Conservation (phyloP, 2,888 invertebrate genomes). For the Tholera decimalis region DNA sequence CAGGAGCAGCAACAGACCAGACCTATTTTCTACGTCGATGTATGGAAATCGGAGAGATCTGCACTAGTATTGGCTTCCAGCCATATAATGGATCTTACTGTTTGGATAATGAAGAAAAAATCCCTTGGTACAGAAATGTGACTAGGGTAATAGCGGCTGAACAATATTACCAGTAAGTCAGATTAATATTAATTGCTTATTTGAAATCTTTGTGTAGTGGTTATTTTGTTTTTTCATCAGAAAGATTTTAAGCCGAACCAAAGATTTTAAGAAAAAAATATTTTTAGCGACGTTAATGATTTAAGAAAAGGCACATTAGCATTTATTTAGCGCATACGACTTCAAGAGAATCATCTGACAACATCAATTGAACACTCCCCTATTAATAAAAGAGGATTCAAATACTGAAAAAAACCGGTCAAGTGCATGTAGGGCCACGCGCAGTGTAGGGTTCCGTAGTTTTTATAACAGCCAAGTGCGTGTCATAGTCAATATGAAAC, state of each 20-base stretch:
- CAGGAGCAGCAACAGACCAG: conserved; percentile 74
- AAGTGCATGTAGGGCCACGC: too few species aligned
- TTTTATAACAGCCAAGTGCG: too few species aligned
- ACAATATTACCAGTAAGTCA: conserved; percentile 93
- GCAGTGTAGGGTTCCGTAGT: too few species aligned
- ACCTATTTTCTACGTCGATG: conserved; percentile 91
- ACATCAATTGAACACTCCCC: too few species aligned
- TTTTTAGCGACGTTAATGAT: background rate
- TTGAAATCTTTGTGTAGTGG: background rate
- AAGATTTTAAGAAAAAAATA: background rate
- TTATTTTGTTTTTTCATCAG: background rate
- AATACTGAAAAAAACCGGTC: too few species aligned
- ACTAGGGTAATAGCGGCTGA: conserved; percentile 92
- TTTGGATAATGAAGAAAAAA: conserved; percentile 71
- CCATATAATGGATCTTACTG: conserved; percentile 88
- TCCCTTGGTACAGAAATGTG: conserved; percentile 89
- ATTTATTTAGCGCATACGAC: too few species aligned
- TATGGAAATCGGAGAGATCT: conserved; percentile 87
- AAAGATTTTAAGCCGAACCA: background rate
- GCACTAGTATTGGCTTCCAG: conserved; percentile 78
- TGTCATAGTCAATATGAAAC: too few species aligned
- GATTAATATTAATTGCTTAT: background rate
- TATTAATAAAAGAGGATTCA: too few species aligned
- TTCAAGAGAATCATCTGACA: too few species aligned
- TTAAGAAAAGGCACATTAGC: too few species aligned